A percentile compares a stretch with the other conserved stretches of the same genome.
These are phyloP conservation scores for Drosophila lacicola DNA, from an alignment of 2,888 invertebrate genomes.

Conservation along the genomic window DNA sequence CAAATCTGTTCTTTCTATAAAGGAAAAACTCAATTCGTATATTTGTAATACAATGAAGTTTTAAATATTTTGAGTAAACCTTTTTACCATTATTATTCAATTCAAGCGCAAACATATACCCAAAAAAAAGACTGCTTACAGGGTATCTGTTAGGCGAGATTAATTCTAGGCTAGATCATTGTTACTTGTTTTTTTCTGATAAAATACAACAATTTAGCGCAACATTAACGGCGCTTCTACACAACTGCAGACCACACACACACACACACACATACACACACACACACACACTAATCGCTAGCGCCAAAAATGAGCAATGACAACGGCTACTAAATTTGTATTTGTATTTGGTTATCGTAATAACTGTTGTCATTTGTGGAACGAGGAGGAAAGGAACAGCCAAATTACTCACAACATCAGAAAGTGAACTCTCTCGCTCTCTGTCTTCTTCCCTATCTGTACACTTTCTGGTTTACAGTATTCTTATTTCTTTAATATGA, in stretches of 20 bases:
- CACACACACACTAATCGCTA: conserved; percentile 36
- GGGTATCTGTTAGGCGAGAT: conserved; percentile 3
- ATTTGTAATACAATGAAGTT: too few relatives aligned
- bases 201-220: conserved; percentile 65
- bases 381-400: conserved; percentile 5
- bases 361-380: conserved; percentile 31
- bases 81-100: too few relatives aligned
- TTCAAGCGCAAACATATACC: too few relatives aligned
- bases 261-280: conserved; percentile 11
- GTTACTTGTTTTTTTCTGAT: conserved; percentile 51
- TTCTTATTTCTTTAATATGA: conserved; percentile 9
- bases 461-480: conserved; percentile 18
- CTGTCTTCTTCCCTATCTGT: background rate
- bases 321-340: conserved; percentile 35
- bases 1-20: background rate
- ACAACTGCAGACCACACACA: conserved; percentile 14
- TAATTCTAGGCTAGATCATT: background rate
- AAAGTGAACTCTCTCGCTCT: conserved; percentile 5
- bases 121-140: background rate
- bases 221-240: conserved; percentile 62
- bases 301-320: conserved; percentile 59
- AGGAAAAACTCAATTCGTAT: background rate
- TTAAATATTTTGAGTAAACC: too few relatives aligned
- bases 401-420: conserved; percentile 18
- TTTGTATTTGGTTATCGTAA: conserved; percentile 48